Conservation (phyloP, 2,113 vertebrate species). For the Hylia prasina region DNA sequence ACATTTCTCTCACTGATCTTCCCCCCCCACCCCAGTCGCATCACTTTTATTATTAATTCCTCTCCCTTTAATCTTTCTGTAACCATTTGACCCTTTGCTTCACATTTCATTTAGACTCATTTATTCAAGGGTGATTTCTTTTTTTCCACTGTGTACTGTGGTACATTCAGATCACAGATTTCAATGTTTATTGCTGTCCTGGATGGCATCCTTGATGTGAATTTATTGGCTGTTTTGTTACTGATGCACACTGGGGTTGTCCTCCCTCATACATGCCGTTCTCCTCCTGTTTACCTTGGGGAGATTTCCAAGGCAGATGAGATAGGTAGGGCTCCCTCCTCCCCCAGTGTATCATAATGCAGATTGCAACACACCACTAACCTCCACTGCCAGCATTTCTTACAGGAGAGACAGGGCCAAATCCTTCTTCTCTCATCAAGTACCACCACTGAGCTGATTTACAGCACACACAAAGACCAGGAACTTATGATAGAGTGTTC, state of each 20-base stretch:
- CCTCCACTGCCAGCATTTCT: background rate
- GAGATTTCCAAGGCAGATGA: background rate
- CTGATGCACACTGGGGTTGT: background rate
- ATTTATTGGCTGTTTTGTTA: slow-evolving; percentile 2
- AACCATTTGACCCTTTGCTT: background rate
- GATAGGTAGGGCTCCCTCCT: background rate
- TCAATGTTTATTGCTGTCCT: background rate
- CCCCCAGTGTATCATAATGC: background rate
- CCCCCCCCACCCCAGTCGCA: background rate
- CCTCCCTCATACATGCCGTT: background rate
- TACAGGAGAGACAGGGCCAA: background rate
- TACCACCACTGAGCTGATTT: background rate
- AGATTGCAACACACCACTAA: background rate
- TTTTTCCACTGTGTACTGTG: background rate
- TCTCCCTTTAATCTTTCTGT: background rate
- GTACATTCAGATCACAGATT: background rate
- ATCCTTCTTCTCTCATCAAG: background rate
- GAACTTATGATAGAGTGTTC: background rate
- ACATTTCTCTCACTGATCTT: background rate
- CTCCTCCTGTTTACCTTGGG: background rate
- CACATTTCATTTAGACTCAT: background rate
- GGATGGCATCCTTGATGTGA: background rate
- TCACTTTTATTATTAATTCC: background rate
- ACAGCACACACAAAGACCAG: background rate
- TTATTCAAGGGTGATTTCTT: background rate